Evolutionary conservation across 2,797 vertebrate species (phyloP).

Genomic region (Crotalus adamanteus): DNA sequence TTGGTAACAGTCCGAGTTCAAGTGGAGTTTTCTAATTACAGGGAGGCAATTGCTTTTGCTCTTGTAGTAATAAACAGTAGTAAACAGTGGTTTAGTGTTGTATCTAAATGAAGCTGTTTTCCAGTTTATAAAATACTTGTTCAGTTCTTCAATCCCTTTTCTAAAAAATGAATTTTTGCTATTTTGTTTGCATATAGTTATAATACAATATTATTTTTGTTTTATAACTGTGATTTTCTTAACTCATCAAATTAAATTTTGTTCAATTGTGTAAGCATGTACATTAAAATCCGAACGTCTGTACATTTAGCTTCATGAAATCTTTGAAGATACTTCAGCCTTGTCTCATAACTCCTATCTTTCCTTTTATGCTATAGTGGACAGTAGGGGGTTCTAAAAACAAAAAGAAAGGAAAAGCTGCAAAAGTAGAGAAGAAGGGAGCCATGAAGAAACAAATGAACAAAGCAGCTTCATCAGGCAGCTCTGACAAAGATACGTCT

Average conservation of each 20-base stretch:
- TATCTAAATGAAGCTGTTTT: not conserved
- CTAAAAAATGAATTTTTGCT: not conserved
- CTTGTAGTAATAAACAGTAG: not conserved
- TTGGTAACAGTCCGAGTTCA: not conserved
- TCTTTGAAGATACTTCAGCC: not conserved
- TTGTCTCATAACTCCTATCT: constrained; percentile 35
- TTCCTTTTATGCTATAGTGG: constrained; percentile 79
- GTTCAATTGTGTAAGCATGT: not conserved
- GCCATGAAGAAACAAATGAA: constrained; percentile 85
- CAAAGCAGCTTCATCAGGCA: constrained; percentile 91
- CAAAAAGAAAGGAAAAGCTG: constrained; percentile 91
- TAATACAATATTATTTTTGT: not conserved
- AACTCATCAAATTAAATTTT: not conserved
- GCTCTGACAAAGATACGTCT: constrained; percentile 94
- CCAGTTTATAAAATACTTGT: not conserved
- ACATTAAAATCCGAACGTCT: not conserved
- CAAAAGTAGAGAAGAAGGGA: constrained; percentile 93
- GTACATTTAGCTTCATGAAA: not conserved
- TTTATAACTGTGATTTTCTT: not conserved
- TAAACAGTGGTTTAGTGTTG: not conserved
- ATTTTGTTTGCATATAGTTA: not conserved
- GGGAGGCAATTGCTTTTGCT: not conserved
- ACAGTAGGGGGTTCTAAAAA: constrained; percentile 95
- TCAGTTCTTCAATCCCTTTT: not conserved
- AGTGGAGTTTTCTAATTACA: not conserved